Base-by-base conservation (phyloP, 2,797 vertebrate species). In the Holocentrus rufus region DNA sequence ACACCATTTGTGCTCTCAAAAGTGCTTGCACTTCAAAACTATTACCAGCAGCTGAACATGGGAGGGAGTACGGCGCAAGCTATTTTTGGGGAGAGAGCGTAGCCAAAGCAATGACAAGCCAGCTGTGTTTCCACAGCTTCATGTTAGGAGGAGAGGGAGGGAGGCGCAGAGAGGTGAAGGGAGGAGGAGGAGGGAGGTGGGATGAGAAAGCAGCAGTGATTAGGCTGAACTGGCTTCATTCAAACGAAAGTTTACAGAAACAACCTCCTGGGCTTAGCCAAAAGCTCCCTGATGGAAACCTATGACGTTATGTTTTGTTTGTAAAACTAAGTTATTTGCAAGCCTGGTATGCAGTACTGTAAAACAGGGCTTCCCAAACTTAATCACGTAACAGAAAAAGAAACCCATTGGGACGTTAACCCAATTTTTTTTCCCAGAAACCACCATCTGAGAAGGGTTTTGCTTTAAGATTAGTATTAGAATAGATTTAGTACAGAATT, bases 111-210 rank as follows among this genome's bases (percentile, higher is more conserved):
- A 56, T 85, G 86, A 87, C 85, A 89, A 82, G 77, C 85, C 90
- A 90, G 89, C 90, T 91, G 88, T 82, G 87, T 88, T 87, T 90
- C 88, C 83, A 89, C 81, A 81, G 88, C 80, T 89, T 83, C 71
- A 42, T 59, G 61, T n/a, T 36, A 55, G 70, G 57, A 66, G 65
- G 15, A 22, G 60, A 15, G 61, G 65, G 31, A 25, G 44, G 27
- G 18, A 34, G 8, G 18, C 17, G 30, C 47, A 27, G 30, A 52
- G 50, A 66, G 20, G 39, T 47, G 8, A 1, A 20, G 20, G 65
- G 61, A 65, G 69, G 81, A 65, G 69, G 81, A n/a, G 13, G 25
- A 46, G 13, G n/a, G 9, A 18, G 7, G 66, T 50, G n/a, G 67
- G 53, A 61, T 65, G 78, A 68, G 80, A 83, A 73, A 74, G 79